Percentiles rank a stretch among this genome's conserved stretches.
phyloP scores from a whole-genome alignment of 2,113 vertebrate genomes.

The Cyprinodon tularosa region DNA sequence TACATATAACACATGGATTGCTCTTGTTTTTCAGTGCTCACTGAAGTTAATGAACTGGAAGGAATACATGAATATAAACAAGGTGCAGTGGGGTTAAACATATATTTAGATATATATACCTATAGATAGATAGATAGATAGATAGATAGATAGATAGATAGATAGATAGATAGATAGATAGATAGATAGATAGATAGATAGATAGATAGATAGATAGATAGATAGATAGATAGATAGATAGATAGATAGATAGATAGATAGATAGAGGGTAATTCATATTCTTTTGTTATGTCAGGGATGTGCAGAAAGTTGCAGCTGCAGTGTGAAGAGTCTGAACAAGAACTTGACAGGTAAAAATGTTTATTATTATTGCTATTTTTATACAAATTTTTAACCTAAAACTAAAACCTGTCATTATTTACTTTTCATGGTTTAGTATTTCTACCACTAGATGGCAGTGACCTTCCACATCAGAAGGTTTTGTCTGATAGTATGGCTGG shows the following conservation, averaged over 20 bases:
- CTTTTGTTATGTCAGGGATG: conserved; percentile 46
- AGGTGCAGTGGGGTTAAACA: conserved; percentile 55
- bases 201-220: no score
- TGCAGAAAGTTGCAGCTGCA: conserved; percentile 70
- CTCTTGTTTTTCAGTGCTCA: conserved; percentile 62
- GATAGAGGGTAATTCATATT: neutral
- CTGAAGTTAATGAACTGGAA: conserved; percentile 61
- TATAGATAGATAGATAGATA: no score
- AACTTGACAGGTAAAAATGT: conserved; percentile 63
- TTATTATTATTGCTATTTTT: neutral
- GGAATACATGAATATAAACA: conserved; percentile 68
- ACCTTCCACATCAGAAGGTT: neutral
- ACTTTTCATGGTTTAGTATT: neutral
- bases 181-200: no score
- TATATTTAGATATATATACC: no score
- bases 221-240: no score
- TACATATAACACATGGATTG: neutral
- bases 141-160: no score
- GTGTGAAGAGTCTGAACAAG: conserved; percentile 71
- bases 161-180: no score
- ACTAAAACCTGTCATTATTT: neutral
- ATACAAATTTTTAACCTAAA: neutral
- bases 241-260: no score
- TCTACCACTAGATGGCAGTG: conserved; percentile 62
- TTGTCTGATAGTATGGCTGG: neutral